Conservation (phyloP, 2,888 invertebrate genomes). For the Phanerotoma sp. region DNA sequence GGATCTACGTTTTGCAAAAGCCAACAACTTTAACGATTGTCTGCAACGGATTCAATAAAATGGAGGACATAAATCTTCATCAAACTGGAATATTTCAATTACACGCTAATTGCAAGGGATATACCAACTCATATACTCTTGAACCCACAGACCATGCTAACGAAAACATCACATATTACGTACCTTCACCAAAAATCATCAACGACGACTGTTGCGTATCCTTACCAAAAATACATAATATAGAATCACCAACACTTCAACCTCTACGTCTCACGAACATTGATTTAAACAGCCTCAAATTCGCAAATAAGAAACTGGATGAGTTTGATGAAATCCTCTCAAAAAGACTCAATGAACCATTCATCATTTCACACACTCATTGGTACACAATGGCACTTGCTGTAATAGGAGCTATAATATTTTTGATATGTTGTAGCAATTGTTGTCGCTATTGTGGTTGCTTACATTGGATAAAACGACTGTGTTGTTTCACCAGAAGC, state of each 20-base stretch:
- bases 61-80: conserved; percentile 27
- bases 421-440: too few species aligned
- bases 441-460: too few species aligned
- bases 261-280: too few species aligned
- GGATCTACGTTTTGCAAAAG: conserved; percentile 26
- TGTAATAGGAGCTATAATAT: too few species aligned
- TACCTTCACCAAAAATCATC: conserved; percentile 23
- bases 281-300: too few species aligned
- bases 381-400: too few species aligned
- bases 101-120: conserved; percentile 23
- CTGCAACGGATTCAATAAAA: conserved; percentile 7
- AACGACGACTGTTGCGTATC: conserved; percentile 28
- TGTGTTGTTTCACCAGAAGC: too few species aligned
- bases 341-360: too few species aligned
- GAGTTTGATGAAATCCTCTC: too few species aligned
- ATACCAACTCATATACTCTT: conserved; percentile 20
- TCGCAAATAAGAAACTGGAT: too few species aligned
- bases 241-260: conserved; percentile 14
- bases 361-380: too few species aligned
- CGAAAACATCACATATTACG: conserved; percentile 14
- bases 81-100: conserved; percentile 20
- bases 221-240: conserved; percentile 10
- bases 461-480: too few species aligned
- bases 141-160: conserved; percentile 19
- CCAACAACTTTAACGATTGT: conserved; percentile 13